A percentile compares a stretch with the other conserved stretches of the same genome.
Evolutionary conservation across 1,140 invertebrate genomes (phyloP).

Genomic region (Euschistus heros): DNA sequence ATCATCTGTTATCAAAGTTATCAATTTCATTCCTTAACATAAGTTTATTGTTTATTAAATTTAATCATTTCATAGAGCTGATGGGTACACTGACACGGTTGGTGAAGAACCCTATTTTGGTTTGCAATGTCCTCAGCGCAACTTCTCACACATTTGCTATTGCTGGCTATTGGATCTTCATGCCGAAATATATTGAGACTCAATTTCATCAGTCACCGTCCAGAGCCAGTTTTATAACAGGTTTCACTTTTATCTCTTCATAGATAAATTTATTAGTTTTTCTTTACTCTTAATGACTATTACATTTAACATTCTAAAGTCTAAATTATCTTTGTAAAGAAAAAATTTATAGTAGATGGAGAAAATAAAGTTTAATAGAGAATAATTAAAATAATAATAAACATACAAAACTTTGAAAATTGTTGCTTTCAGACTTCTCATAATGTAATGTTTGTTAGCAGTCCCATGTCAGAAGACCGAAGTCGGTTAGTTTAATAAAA

Average conservation of each 20-base stretch:
- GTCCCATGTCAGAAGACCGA: too few species aligned
- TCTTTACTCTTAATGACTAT: not conserved
- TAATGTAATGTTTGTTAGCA: too few species aligned
- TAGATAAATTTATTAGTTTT: not conserved
- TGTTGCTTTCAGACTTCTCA: not conserved
- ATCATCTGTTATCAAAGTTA: not conserved
- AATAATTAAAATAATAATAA: not conserved
- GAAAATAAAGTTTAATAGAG: not conserved
- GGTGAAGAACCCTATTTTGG: constrained; percentile 28
- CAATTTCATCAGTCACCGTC: constrained; percentile 31
- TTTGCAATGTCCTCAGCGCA: constrained; percentile 28
- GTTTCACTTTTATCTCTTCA: constrained; percentile 19
- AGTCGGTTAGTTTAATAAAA: too few species aligned
- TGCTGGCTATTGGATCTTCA: constrained; percentile 30
- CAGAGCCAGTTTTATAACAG: constrained; percentile 30
- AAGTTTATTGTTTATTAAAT: not conserved
- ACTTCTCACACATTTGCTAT: constrained; percentile 30
- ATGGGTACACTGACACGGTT: constrained; percentile 24
- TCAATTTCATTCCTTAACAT: not conserved
- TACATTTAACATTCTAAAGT: not conserved
- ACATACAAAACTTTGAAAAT: not conserved
- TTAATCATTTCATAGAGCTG: constrained; percentile 30
- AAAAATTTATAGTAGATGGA: not conserved
- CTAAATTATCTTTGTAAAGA: not conserved
- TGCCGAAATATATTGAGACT: constrained; percentile 33